These are phyloP conservation scores for Actias luna DNA, from an alignment of 2,888 invertebrate species.

Conservation along the genomic window DNA sequence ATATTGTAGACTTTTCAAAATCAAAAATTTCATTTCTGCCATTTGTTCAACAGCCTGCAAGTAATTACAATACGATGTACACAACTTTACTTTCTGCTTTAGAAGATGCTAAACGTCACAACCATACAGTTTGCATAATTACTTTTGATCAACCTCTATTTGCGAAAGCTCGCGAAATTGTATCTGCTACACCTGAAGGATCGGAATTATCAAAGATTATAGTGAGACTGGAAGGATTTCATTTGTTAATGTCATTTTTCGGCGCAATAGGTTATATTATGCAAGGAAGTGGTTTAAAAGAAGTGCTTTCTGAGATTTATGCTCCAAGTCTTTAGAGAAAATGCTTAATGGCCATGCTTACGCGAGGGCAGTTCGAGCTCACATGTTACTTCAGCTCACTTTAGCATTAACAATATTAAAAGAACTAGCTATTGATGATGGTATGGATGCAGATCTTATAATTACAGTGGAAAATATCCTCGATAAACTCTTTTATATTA, in stretches of 20 bases:
- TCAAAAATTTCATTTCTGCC: conserved; percentile 26
- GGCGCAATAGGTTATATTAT: conserved; percentile 37
- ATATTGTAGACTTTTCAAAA: conserved; percentile 26
- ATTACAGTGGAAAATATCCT: too few species aligned
- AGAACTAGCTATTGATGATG: too few species aligned
- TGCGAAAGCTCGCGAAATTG: conserved; percentile 43
- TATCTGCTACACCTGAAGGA: conserved; percentile 25
- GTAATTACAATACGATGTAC: conserved; percentile 30
- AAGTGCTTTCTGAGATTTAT: conserved; percentile 28
- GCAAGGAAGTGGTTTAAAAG: conserved; percentile 41
- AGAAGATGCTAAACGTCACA: conserved; percentile 22
- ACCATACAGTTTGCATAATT: conserved; percentile 29
- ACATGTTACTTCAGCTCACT: conserved; percentile 40
- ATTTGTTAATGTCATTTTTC: too few species aligned
- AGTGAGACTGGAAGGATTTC: too few species aligned
- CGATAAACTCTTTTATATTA: too few species aligned
- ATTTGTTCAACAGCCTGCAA: conserved; percentile 30
- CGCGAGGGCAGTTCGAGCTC: conserved; percentile 43
- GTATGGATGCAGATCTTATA: too few species aligned
- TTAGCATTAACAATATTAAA: conserved; percentile 32
- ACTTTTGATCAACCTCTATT: conserved; percentile 48
- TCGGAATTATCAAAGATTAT: conserved; percentile 24
- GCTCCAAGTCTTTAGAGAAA: conserved; percentile 44
- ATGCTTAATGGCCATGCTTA: conserved; percentile 44
- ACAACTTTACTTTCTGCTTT: conserved; percentile 33